Conservation (phyloP, 2,888 invertebrate species). For the Pseudococcus viburni region DNA sequence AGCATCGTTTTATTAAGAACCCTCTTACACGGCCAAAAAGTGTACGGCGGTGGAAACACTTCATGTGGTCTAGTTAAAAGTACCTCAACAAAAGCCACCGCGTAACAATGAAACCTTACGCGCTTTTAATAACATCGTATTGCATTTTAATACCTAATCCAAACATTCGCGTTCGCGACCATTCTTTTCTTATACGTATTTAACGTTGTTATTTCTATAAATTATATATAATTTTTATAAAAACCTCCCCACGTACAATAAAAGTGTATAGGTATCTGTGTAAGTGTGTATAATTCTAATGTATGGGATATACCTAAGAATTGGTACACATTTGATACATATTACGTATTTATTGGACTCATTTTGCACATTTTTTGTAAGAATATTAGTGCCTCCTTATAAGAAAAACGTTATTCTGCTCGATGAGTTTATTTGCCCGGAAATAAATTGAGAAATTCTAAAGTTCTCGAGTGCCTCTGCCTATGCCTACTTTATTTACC, state of each 20-base stretch:
- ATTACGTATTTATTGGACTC: neutral
- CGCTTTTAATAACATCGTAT: conserved; percentile 53
- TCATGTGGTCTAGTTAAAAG: conserved; percentile 56
- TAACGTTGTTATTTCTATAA: conserved; percentile 45
- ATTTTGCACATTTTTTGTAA: neutral
- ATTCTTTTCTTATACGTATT: conserved; percentile 13
- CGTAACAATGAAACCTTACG: conserved; percentile 51
- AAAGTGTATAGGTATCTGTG: too few relatives aligned
- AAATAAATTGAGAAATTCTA: neutral
- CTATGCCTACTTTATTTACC: neutral
- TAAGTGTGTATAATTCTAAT: too few relatives aligned
- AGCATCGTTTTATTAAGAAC: conserved; percentile 65
- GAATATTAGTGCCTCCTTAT: neutral
- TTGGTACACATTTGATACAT: neutral
- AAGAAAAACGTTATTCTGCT: neutral
- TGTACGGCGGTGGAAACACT: conserved; percentile 48
- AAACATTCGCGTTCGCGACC: neutral
- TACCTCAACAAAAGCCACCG: conserved; percentile 55
- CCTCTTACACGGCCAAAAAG: conserved; percentile 38
- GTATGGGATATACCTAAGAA: neutral
- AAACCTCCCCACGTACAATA: neutral
- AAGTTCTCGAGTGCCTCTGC: neutral
- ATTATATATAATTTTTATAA: neutral
- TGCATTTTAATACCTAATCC: conserved; percentile 46
- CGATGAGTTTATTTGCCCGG: conserved; percentile 28